phyloP scores from a whole-genome alignment of 2,797 vertebrate genomes.

The Sebastes baramenuke region DNA sequence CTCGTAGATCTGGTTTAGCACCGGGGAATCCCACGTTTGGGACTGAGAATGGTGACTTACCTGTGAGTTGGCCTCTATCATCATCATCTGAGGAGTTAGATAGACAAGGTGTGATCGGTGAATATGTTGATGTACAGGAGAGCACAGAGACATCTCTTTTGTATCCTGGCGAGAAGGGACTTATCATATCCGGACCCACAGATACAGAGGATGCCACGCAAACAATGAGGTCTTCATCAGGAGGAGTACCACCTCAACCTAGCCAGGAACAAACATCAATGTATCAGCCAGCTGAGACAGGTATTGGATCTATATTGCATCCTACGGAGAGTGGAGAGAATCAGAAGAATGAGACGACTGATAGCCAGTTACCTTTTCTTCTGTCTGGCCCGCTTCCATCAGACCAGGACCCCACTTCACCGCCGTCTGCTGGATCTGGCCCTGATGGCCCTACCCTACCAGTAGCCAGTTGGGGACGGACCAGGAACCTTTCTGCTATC shows the following conservation, averaged over 20 bases:
- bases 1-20: slow-evolving; percentile 21
- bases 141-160: slow-evolving; percentile 34
- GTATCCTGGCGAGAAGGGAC: slow-evolving; percentile 21
- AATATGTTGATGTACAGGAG: slow-evolving; percentile 67
- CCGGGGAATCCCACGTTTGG: slow-evolving; percentile 13
- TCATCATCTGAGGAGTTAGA: slow-evolving; percentile 47
- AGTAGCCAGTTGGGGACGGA: slow-evolving; percentile 17
- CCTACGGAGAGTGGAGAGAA: slow-evolving; percentile 29
- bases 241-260: neutral
- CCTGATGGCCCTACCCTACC: slow-evolving; percentile 1
- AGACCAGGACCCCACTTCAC: slow-evolving; percentile 20
- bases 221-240: slow-evolving; percentile 23
- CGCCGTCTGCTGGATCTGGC: slow-evolving; percentile 1
- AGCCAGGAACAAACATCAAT: slow-evolving; percentile 17
- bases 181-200: slow-evolving; percentile 4
- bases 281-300: slow-evolving; percentile 39
- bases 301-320: slow-evolving; percentile 12
- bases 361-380: slow-evolving; percentile 29
- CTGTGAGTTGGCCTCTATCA: slow-evolving; percentile 46
- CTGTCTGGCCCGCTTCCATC: slow-evolving; percentile 33
- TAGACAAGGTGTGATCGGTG: slow-evolving; percentile 71
- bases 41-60: slow-evolving; percentile 44
- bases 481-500: slow-evolving; percentile 6
- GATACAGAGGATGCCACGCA: slow-evolving; percentile 13
- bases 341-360: slow-evolving; percentile 12